phyloP scores from a whole-genome alignment of 2,888 invertebrate genomes.

The Euplagia quadripunctaria region DNA sequence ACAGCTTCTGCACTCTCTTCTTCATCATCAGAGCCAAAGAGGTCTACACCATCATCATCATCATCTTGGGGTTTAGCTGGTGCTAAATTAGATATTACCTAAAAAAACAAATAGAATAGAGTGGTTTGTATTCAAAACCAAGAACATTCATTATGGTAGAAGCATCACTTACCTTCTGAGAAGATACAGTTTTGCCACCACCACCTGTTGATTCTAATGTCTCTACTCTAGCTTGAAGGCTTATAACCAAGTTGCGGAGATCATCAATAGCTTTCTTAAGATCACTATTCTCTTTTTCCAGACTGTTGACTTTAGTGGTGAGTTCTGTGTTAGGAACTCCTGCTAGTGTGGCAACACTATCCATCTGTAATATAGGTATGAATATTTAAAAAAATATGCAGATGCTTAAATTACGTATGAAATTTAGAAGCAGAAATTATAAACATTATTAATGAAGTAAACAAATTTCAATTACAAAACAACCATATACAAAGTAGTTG shows the following conservation, averaged over 20 bases:
- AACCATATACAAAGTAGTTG: conserved; percentile 3
- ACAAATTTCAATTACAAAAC: conserved; percentile 21
- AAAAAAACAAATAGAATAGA: conserved; percentile 23
- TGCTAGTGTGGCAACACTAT: conserved; percentile 88
- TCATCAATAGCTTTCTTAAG: conserved; percentile 82
- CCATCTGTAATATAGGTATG: conserved; percentile 86
- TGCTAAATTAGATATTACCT: conserved; percentile 50
- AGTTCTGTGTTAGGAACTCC: conserved; percentile 87
- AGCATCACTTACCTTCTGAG: conserved; percentile 58
- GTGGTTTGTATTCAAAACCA: background rate
- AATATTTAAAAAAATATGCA: background rate
- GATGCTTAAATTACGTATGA: background rate
- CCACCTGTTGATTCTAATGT: conserved; percentile 68
- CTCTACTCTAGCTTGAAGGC: conserved; percentile 81
- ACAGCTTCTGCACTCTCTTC: conserved; percentile 92
- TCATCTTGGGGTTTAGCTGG: conserved; percentile 62
- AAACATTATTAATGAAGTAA: conserved; percentile 4
- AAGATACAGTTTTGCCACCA: conserved; percentile 58
- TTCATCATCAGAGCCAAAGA: conserved; percentile 94
- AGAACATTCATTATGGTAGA: background rate
- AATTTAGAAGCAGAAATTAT: background rate
- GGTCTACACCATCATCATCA: conserved; percentile 93
- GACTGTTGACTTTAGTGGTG: conserved; percentile 81
- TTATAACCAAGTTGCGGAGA: conserved; percentile 79
- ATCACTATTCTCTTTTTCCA: conserved; percentile 88